Evolutionary conservation across 30 jellyfish, hydroid and myxozoan species (phyloP).

Genomic region (Catostylus mosaicus): DNA sequence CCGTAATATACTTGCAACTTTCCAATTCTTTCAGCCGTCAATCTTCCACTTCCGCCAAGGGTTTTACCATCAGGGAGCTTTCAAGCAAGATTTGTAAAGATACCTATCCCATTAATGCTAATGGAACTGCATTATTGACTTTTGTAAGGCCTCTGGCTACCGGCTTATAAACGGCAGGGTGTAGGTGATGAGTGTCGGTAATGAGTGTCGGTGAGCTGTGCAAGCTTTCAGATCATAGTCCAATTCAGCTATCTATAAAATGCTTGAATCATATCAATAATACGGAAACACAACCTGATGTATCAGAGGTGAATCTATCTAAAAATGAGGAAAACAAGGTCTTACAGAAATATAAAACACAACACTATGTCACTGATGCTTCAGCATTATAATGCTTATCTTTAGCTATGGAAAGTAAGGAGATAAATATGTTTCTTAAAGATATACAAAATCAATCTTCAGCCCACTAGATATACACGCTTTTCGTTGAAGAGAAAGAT

Average conservation of each 20-base stretch:
- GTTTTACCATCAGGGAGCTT: too few species aligned
- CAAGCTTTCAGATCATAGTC: slow-evolving; percentile 26
- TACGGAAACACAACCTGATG: slow-evolving; percentile 15
- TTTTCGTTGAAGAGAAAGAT: background rate
- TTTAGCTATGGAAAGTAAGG: slow-evolving; percentile 1
- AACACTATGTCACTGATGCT: slow-evolving; percentile 12
- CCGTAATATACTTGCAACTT: too few species aligned
- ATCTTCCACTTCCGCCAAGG: too few species aligned
- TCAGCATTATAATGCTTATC: background rate
- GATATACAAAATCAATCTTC: background rate
- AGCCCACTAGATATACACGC: background rate
- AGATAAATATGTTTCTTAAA: background rate
- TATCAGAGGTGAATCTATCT: background rate
- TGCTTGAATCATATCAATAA: background rate
- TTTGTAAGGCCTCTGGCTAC: slow-evolving; percentile 32
- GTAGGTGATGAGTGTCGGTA: background rate
- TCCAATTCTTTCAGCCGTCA: too few species aligned
- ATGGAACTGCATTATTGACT: slow-evolving; percentile 16
- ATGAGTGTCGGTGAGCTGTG: slow-evolving; percentile 33
- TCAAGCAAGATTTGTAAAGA: too few species aligned
- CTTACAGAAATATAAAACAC: slow-evolving; percentile 5
- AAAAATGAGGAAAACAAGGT: slow-evolving; percentile 10
- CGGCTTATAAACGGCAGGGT: slow-evolving; percentile 31
- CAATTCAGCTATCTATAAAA: slow-evolving; percentile 18
- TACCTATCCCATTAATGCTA: slow-evolving; percentile 20